Conservation (phyloP, 2,113 vertebrate genomes). For the Thalassoma bifasciatum region DNA sequence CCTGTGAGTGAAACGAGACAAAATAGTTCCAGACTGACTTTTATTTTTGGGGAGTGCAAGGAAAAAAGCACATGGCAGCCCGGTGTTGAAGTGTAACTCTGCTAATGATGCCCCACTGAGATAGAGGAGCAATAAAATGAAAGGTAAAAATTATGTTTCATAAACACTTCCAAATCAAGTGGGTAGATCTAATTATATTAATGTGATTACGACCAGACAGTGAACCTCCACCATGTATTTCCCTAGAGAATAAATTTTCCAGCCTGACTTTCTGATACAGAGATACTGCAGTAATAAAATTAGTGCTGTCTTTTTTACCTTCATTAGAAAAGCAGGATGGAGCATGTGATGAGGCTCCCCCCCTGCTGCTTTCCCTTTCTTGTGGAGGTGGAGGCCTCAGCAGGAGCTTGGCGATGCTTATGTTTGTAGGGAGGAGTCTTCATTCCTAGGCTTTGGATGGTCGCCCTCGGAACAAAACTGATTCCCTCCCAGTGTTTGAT, state of each 20-base stretch:
- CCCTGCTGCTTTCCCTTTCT: conserved; percentile 33
- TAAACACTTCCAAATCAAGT: conserved; percentile 16
- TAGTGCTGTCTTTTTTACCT: conserved; percentile 2
- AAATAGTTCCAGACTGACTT: conserved; percentile 1
- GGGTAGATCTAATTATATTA: background rate
- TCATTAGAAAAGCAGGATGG: conserved; percentile 14
- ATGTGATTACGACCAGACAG: conserved; percentile 6
- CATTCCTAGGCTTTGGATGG: conserved; percentile 21
- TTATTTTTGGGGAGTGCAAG: background rate
- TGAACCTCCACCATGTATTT: background rate
- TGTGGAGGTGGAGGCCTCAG: conserved; percentile 45
- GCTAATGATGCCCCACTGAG: background rate
- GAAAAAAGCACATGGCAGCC: background rate
- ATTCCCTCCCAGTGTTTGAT: conserved; percentile 43
- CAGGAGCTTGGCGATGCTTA: conserved; percentile 17
- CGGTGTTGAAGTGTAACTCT: background rate
- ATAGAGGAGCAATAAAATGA: conserved; percentile 16
- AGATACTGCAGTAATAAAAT: conserved; percentile 23
- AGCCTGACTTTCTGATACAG: conserved; percentile 9
- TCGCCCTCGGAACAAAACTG: conserved; percentile 30
- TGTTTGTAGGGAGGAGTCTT: conserved; percentile 25
- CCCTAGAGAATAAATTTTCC: background rate
- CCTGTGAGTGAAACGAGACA: background rate
- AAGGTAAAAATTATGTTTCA: background rate
- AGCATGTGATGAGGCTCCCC: conserved; percentile 43